These are phyloP conservation scores for Phenganax marumi DNA, from an alignment of 92 coral and sea anemone genomes.

Conservation along the genomic window DNA sequence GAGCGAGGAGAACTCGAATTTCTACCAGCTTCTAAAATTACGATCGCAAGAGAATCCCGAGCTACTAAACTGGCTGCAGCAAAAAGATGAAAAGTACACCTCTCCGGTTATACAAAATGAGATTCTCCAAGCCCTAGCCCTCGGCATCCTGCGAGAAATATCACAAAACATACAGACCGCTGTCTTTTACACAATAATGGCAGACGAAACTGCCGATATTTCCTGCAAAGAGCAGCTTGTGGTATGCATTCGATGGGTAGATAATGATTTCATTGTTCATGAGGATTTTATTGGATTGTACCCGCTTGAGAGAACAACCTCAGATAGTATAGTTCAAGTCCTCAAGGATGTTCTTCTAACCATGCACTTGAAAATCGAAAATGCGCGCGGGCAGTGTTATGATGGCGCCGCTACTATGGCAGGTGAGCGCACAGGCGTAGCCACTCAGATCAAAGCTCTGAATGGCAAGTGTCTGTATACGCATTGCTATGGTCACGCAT, in stretches of 20 bases:
- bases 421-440: not conserved
- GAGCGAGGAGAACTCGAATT: slow-evolving; percentile 52
- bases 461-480: not conserved
- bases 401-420: slow-evolving; percentile 32
- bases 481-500: slow-evolving; percentile 30
- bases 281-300: slow-evolving; percentile 6
- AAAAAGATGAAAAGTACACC: slow-evolving; percentile 47
- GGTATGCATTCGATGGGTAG: slow-evolving; percentile 21
- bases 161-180: slow-evolving; percentile 9
- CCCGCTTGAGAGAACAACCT: no score
- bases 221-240: slow-evolving; percentile 31
- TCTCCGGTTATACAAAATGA: slow-evolving; percentile 61
- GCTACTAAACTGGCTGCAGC: slow-evolving; percentile 48
- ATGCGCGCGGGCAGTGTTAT: slow-evolving; percentile 26
- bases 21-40: slow-evolving; percentile 50
- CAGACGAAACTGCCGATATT: slow-evolving; percentile 30
- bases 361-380: not conserved
- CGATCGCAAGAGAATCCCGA: slow-evolving; percentile 50
- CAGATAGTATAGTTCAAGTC: not conserved
- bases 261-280: slow-evolving; percentile 2
- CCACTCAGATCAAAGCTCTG: slow-evolving; percentile 7
- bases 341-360: slow-evolving; percentile 10
- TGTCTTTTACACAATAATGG: slow-evolving; percentile 11
- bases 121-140: slow-evolving; percentile 34
- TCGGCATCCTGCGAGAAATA: slow-evolving; percentile 4